Base-by-base conservation (phyloP, 2,888 invertebrate genomes). In the Pterobdella sp. region DNA sequence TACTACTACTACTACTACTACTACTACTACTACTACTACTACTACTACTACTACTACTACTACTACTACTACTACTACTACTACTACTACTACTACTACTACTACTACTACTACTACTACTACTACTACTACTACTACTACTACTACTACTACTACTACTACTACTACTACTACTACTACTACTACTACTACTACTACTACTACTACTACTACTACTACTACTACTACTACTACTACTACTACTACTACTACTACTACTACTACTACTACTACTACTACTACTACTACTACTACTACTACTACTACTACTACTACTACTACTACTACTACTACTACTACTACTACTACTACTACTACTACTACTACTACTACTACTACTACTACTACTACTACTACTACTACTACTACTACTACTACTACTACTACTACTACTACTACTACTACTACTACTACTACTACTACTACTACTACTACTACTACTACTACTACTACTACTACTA, bases 71-170 rank as follows among this genome's bases (percentile, higher is more conserved):
- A 4, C 4, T 26, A 22, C 90, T 22, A 56, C 60, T 26, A 56
- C n/a, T 3, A 4, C 4, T 26, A 22, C 90, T 22, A 42, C 49
- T 22, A 56, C 60, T 26, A 56, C n/a, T 3, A 4, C 4, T 26
- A 22, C 90, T 22, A 42, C 49, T 22, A 42, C 49, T 22, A 42
- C 49, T 22, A 56, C 60, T 26, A 56, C n/a, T 3, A 4, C 4
- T 26, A 22, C 90, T 42, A 42, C 49, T 42, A 42, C 49, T 22
- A 42, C 49, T 22, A 42, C 49, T 22, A 42, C 49, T 22, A 56
- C 60, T 26, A 56, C n/a, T 3, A 4, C 4, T 26, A 22, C 90
- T 42, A 42, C 49, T 42, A 42, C 49, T 42, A 42, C 49, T 42
- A 42, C 49, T 42, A 42, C 49, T 22, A 42, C 49, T 22, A 42